phyloP scores from a whole-genome alignment of 2,888 invertebrate species.

The Apomyelois bistriatella region DNA sequence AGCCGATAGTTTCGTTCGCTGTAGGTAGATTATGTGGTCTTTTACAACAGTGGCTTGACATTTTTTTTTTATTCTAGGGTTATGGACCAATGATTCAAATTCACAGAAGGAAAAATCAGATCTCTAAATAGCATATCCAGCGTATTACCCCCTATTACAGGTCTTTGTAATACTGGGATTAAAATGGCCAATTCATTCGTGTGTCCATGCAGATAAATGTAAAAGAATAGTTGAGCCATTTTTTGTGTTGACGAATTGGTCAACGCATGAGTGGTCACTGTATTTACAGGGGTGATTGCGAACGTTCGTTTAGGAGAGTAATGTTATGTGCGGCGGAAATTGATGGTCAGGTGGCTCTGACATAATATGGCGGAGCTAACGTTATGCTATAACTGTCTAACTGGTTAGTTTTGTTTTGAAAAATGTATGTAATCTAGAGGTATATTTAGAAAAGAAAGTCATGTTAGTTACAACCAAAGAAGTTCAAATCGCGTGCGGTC shows the following conservation, averaged over 20 bases:
- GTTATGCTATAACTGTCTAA: too few relatives aligned
- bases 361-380: neutral
- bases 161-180: neutral
- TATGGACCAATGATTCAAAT: too few relatives aligned
- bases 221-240: conserved; percentile 9
- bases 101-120: too few relatives aligned
- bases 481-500: too few relatives aligned
- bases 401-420: too few relatives aligned
- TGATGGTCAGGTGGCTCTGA: neutral
- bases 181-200: conserved; percentile 1
- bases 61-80: too few relatives aligned
- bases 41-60: too few relatives aligned
- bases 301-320: neutral
- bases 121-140: neutral
- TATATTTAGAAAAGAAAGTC: too few relatives aligned
- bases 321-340: neutral
- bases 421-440: too few relatives aligned
- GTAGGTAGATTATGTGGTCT: too few relatives aligned
- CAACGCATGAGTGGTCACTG: conserved; percentile 1
- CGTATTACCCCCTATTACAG: neutral
- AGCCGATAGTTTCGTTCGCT: too few relatives aligned
- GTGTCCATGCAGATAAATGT: conserved; percentile 4
- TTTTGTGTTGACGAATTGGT: conserved; percentile 6
- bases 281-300: neutral
- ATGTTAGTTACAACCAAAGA: too few relatives aligned